These are phyloP conservation scores for Tiphia femorata DNA, from an alignment of 2,888 invertebrate genomes.

Conservation along the genomic window DNA sequence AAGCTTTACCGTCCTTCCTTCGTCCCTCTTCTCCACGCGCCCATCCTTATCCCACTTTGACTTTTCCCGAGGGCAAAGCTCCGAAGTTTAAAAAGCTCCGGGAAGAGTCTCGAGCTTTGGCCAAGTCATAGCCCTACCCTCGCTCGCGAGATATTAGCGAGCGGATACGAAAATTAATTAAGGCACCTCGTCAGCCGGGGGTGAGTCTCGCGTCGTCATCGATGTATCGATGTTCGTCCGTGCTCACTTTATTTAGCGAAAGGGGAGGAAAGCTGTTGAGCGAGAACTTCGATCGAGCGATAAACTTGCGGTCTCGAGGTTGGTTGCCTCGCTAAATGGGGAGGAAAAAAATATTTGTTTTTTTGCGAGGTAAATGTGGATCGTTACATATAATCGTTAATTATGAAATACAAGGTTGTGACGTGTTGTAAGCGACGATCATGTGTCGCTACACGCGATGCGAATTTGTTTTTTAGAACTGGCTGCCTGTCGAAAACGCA, in stretches of 20 bases:
- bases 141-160: slow-evolving; percentile 37
- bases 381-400: too few relatives aligned
- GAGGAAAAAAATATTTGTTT: too few relatives aligned
- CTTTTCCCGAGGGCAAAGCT: slow-evolving; percentile 37
- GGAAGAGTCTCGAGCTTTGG: slow-evolving; percentile 3
- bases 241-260: too few relatives aligned
- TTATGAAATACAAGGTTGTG: too few relatives aligned
- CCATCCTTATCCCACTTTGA: slow-evolving; percentile 22
- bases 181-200: slow-evolving; percentile 14
- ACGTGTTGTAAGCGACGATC: too few relatives aligned
- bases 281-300: too few relatives aligned
- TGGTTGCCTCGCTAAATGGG: too few relatives aligned
- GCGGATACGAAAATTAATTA: slow-evolving; percentile 46
- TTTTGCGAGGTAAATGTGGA: too few relatives aligned
- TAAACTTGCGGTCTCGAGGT: too few relatives aligned
- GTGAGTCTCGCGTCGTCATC: slow-evolving; percentile 10
- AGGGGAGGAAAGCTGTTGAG: background rate
- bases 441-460: too few relatives aligned
- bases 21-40: slow-evolving; percentile 5
- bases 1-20: background rate
- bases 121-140: slow-evolving; percentile 24
- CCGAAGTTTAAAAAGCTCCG: slow-evolving; percentile 50
- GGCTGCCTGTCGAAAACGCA: too few relatives aligned
- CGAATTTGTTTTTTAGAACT: too few relatives aligned
- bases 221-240: background rate